phyloP scores from a whole-genome alignment of 2,797 vertebrate species.

The Scleropages formosus region DNA sequence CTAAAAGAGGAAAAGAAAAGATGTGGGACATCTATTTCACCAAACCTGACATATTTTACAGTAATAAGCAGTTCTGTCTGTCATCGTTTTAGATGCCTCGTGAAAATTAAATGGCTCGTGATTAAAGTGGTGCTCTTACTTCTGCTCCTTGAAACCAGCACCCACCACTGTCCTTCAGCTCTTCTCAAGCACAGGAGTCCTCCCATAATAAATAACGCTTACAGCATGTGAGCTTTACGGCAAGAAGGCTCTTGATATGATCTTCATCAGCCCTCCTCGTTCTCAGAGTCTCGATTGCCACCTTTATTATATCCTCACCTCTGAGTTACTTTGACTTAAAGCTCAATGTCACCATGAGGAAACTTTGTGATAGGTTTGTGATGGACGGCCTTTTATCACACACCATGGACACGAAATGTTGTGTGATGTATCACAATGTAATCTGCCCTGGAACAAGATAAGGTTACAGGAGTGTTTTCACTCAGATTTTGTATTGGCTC shows the following conservation, averaged over 20 bases:
- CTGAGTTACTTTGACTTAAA: not conserved
- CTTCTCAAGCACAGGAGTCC: not conserved
- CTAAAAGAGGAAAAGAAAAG: no score
- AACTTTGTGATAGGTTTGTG: not conserved
- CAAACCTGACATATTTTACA: no score
- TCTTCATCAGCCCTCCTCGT: not conserved
- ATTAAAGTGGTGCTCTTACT: no score
- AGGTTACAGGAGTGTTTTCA: no score
- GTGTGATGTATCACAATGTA: constrained; percentile 18
- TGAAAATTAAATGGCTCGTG: no score
- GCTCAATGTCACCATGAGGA: not conserved
- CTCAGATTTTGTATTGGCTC: no score
- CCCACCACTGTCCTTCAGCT: not conserved
- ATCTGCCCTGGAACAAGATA: not conserved
- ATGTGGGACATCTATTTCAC: no score
- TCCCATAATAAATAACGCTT: not conserved
- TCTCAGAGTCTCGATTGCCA: not conserved
- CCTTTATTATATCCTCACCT: not conserved
- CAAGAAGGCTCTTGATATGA: not conserved
- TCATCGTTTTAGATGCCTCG: no score
- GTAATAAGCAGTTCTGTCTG: no score
- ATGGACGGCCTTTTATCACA: not conserved
- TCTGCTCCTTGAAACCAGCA: no score
- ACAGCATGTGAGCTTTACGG: not conserved
- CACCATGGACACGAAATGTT: constrained; percentile 10